Base-by-base conservation (phyloP, 2,797 vertebrate species). In the Falco peregrinus region DNA sequence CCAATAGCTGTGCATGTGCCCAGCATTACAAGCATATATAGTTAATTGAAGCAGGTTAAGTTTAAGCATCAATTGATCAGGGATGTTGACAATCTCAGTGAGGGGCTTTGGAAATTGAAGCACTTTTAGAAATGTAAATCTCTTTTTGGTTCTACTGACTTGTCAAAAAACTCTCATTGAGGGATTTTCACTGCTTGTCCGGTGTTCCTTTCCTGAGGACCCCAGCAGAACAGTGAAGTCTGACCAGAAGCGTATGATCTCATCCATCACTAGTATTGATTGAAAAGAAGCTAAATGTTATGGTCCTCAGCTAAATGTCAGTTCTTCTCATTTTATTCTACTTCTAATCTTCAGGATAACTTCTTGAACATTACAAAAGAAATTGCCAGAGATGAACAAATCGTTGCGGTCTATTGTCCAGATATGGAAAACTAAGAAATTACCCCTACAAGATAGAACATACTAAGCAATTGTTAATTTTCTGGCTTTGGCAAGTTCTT, bases 371-470 rank as follows among this genome's bases (percentile, higher is more conserved):
- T 88, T 89, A 87, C 50, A 88, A 93, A 97, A 95, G 61, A 89
- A 97, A 96, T 93, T 12, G 11, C 29, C 74, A 89, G 79, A 95
- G 20, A 89, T 71, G 39, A 80, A 61, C 2, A 93, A 95, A 94
- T 96, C 83, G 45, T 92, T 97, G 69, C 64, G 96, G 73, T 94
- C 84, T 81, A 6, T 56, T 84, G 31, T 75, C 26, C 33, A 59
- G 29, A 73, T 35, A 70, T 3, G 9, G 37, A 89, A 93, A 92
- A 82, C 12, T 70, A 73, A 65, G 28, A 94, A 56, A 76, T 59
- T 53, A 80, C 43, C 11, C 22, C 28, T 1, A 1, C 26, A 75
- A 75, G 57, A 80, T 3, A 80, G 75, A 92, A 51, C 21, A 64
- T 57, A 67, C 19, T 48, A 69, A 78, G 10, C 2, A 73, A 67